phyloP scores from a whole-genome alignment of 2,888 invertebrate species.

The Sphaeridia pumilis region DNA sequence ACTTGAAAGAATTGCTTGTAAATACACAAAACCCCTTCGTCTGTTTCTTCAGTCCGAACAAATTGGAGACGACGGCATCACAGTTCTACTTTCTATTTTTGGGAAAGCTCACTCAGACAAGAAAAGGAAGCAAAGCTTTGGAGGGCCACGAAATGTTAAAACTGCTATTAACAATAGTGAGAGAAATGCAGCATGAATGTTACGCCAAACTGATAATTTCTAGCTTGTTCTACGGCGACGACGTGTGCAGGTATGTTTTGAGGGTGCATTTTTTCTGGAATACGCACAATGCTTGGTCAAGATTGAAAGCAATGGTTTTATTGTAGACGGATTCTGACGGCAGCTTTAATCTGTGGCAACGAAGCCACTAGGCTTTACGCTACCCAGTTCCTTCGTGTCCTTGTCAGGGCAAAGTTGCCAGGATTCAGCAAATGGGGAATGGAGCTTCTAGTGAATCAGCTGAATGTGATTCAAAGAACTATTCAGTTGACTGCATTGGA shows the following conservation, averaged over 20 bases:
- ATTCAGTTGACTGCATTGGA: slow-evolving; percentile 69
- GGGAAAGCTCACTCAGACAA: slow-evolving; percentile 54
- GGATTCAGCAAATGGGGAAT: slow-evolving; percentile 73
- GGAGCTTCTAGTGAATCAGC: slow-evolving; percentile 66
- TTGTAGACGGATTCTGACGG: slow-evolving; percentile 45
- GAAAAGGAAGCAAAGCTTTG: slow-evolving; percentile 52
- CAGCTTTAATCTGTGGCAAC: slow-evolving; percentile 43
- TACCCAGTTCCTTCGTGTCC: slow-evolving; percentile 77
- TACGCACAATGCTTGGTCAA: neutral
- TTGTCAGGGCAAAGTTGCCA: slow-evolving; percentile 59
- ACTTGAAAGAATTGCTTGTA: slow-evolving; percentile 56
- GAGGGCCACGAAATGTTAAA: slow-evolving; percentile 53
- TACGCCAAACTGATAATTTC: slow-evolving; percentile 89
- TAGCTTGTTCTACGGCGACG: slow-evolving; percentile 67
- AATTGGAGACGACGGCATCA: slow-evolving; percentile 77
- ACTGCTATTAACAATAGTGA: slow-evolving; percentile 25
- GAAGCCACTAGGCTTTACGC: slow-evolving; percentile 65
- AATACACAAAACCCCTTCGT: slow-evolving; percentile 67
- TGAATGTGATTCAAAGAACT: slow-evolving; percentile 68
- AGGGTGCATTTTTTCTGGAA: neutral
- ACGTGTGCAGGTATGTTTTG: slow-evolving; percentile 28
- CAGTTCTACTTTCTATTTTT: slow-evolving; percentile 91
- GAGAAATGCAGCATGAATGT: slow-evolving; percentile 70
- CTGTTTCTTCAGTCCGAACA: slow-evolving; percentile 75
- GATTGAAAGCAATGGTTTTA: neutral